Base-by-base conservation (phyloP, 2,888 invertebrate genomes). In the Zaprionus obscuricornis region DNA sequence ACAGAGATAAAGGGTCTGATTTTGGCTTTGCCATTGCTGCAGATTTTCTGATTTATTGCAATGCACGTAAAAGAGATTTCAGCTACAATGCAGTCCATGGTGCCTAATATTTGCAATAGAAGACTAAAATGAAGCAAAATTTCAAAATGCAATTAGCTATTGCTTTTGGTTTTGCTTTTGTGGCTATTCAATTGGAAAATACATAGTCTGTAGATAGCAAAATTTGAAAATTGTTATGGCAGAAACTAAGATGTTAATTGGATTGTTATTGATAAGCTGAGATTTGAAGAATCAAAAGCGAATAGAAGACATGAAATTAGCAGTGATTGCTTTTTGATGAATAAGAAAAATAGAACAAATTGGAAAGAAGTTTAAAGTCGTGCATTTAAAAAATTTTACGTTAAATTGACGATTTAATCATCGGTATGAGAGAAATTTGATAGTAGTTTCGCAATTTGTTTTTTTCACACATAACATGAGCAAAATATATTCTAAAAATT, bases 11-110 rank as follows among this genome's bases (percentile, higher is more conserved):
- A 16, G 16, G 5, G 27, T 8, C 8, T 47, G 46, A 13, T 24
- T 17, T 6, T 20, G 42, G 7, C 36, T 37, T 13, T 65, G 70
- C 83, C 49, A 59, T 50, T 52, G 59, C 51, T 42, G 79, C 52
- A 57, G 27, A 83, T 74, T 66, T 85, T 66, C n/a, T 78, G 62
- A 85, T 85, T 83, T 85, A 74, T 74, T 49, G 42, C 46, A 58
- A 22, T 34, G 40, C 51, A 29, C 26, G 22, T 22, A 5, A 22
- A 22, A 22, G 4, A 7, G 4, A 22, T 5, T 7, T 22, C 22
- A 7, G 4, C 5, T 4, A 4, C 4, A 5, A 5, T 22, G 22
- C 22, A 22, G 22, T 22, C 22, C 5, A 5, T 22, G 22, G 4
- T 34, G 22, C 29, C 14, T 8, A 42, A 22, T 46, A 24, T 22